Conservation (phyloP, 2,888 invertebrate species). For the Nasonia oneida region DNA sequence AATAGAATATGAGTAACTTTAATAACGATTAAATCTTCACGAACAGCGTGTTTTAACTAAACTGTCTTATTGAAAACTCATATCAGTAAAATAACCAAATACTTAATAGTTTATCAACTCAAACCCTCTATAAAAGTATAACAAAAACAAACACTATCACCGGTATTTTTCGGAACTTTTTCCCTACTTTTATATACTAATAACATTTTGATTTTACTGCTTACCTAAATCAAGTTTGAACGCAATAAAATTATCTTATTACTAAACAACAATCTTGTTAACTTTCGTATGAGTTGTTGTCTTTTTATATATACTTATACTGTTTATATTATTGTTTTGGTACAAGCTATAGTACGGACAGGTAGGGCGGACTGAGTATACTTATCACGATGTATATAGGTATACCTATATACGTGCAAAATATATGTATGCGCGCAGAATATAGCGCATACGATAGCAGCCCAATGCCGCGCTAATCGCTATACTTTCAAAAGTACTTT, state of each 20-base stretch:
- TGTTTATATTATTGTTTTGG: no score
- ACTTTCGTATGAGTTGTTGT: no score
- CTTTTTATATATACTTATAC: no score
- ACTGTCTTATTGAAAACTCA: neutral
- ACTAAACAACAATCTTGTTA: neutral
- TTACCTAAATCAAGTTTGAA: neutral
- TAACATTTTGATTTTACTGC: neutral
- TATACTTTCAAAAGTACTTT: neutral
- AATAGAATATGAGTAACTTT: conserved; percentile 61
- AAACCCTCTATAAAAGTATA: neutral
- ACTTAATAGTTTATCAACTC: neutral
- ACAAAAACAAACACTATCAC: neutral
- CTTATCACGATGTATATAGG: no score
- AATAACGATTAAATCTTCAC: neutral
- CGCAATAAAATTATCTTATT: neutral
- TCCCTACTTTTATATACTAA: neutral
- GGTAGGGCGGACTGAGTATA: no score
- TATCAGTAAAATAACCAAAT: neutral
- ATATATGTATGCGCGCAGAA: no score
- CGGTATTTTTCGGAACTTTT: neutral
- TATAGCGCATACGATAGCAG: no score
- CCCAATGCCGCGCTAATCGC: no score
- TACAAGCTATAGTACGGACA: no score
- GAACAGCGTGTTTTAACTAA: neutral
- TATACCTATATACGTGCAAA: no score